phyloP scores from a whole-genome alignment of 1,140 invertebrate genomes.

The Argopecten irradians region DNA sequence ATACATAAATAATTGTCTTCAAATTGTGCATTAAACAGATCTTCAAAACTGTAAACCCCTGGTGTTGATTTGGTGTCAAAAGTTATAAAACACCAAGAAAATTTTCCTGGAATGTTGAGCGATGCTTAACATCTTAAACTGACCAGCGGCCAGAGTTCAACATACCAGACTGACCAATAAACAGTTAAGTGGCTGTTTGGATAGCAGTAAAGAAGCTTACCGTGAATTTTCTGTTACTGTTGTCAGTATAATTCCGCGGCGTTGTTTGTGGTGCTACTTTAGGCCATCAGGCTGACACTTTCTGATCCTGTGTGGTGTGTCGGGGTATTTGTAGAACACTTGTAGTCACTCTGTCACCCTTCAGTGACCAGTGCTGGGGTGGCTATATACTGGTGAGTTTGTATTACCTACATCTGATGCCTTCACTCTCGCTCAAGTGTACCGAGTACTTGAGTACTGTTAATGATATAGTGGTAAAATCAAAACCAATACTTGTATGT shows the following conservation, averaged over 20 bases:
- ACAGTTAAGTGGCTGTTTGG: not conserved
- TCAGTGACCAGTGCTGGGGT: not conserved
- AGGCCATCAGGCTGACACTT: not conserved
- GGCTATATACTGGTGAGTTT: not conserved
- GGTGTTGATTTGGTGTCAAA: not conserved
- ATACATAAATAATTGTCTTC: not conserved
- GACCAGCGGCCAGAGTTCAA: not conserved
- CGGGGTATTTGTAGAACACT: not conserved
- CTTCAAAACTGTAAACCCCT: not conserved
- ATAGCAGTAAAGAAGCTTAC: not conserved
- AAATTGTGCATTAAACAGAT: not conserved
- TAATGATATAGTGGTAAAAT: not conserved
- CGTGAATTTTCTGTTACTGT: not conserved
- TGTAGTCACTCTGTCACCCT: not conserved
- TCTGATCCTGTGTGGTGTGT: not conserved
- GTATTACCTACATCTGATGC: not conserved
- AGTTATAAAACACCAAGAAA: not conserved
- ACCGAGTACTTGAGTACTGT: not conserved
- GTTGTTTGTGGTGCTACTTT: not conserved
- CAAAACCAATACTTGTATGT: not conserved
- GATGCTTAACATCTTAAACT: not conserved
- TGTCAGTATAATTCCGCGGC: not conserved
- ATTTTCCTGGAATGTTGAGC: not conserved
- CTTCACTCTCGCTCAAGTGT: not conserved
- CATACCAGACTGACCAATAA: not conserved